Evolutionary conservation across 1,140 invertebrate genomes (phyloP).

Genomic region (Colletes latitarsis): DNA sequence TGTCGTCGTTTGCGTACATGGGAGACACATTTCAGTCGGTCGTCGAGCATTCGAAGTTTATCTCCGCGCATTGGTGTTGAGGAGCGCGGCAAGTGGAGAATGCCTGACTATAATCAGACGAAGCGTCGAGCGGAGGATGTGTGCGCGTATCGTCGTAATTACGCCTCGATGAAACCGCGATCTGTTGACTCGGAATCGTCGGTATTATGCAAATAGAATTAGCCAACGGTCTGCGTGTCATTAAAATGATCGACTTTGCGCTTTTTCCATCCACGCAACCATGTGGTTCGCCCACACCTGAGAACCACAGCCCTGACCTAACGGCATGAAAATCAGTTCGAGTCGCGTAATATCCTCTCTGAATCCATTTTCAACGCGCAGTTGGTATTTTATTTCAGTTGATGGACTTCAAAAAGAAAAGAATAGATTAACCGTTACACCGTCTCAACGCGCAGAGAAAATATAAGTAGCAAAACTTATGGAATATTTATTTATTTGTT

Average conservation of each 20-base stretch:
- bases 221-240: constrained; percentile 3
- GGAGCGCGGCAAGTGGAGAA: neutral
- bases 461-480: too few species aligned
- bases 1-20: too few species aligned
- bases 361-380: neutral
- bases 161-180: constrained; percentile 3
- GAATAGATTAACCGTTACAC: too few species aligned
- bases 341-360: neutral
- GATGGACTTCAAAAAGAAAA: too few species aligned
- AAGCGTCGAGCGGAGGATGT: neutral
- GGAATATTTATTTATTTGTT: too few species aligned
- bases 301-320: constrained; percentile 10
- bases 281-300: neutral
- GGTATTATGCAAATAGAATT: constrained; percentile 34
- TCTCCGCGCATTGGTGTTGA: neutral
- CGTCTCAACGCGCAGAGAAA: too few species aligned
- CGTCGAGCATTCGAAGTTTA: too few species aligned
- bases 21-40: too few species aligned
- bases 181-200: constrained; percentile 3
- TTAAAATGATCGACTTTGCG: constrained; percentile 20
- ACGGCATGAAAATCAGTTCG: neutral
- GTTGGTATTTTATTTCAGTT: too few species aligned
- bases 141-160: neutral
- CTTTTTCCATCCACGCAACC: constrained; percentile 19
- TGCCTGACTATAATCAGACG: neutral